phyloP scores from a whole-genome alignment of 2,113 vertebrate genomes.

The Petrocephalus microphthalmus region DNA sequence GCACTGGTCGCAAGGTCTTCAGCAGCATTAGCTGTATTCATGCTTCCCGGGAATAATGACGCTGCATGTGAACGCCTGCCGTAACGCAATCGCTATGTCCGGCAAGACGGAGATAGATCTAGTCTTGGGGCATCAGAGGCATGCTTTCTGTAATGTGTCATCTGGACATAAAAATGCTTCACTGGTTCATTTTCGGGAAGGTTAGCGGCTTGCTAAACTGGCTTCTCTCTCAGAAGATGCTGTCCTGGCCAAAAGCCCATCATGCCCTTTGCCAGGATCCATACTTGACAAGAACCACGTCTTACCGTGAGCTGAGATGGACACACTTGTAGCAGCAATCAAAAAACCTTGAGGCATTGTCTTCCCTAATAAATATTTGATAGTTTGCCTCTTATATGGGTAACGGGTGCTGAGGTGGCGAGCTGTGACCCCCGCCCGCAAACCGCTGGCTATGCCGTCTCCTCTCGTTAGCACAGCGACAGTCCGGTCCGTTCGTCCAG shows the following conservation, averaged over 20 bases:
- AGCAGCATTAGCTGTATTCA: no score
- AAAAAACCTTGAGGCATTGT: background rate
- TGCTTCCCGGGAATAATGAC: no score
- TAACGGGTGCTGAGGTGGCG: background rate
- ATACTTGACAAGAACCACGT: no score
- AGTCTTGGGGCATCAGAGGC: background rate
- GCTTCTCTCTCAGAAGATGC: no score
- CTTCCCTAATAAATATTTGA: background rate
- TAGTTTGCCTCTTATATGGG: background rate
- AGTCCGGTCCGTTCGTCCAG: background rate
- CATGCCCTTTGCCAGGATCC: no score
- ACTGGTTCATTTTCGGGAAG: background rate
- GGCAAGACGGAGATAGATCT: no score
- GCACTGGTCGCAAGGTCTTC: no score
- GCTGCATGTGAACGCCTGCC: no score
- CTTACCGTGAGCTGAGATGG: background rate
- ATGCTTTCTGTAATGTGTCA: background rate
- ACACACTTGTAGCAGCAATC: background rate
- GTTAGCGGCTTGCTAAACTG: background rate
- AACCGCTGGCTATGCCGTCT: background rate
- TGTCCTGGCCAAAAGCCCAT: no score
- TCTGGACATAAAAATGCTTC: background rate
- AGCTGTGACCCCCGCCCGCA: background rate
- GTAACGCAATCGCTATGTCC: no score
- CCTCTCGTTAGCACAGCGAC: background rate